A percentile compares a stretch with the other conserved stretches of the same genome.
Evolutionary conservation across 2,113 vertebrate genomes (phyloP).

Genomic region (Campylorhamphus procurvoides): DNA sequence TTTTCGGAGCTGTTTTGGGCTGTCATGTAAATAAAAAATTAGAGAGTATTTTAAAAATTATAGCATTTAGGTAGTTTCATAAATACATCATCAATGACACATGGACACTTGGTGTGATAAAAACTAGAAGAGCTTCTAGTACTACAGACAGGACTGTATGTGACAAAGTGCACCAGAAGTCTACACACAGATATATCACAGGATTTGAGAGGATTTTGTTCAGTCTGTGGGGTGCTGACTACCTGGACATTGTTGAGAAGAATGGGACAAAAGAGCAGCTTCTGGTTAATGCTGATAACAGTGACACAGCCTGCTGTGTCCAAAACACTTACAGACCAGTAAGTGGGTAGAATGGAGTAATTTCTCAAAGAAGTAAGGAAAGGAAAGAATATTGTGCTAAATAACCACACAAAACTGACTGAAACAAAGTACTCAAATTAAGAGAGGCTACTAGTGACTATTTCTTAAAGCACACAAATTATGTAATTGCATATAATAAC

Average conservation of each 20-base stretch:
- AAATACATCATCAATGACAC: background rate
- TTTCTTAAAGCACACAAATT: background rate
- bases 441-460: background rate
- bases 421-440: background rate
- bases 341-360: background rate
- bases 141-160: background rate
- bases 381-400: background rate
- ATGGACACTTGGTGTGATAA: background rate
- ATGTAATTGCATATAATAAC: background rate
- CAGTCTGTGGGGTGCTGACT: background rate
- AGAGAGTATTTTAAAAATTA: background rate
- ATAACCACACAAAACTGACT: background rate
- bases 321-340: background rate
- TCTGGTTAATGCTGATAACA: background rate
- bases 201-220: background rate
- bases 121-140: background rate
- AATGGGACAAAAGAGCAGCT: background rate
- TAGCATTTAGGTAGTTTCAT: background rate
- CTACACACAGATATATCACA: background rate
- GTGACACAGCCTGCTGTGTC: accelerated
- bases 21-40: conserved; percentile 64
- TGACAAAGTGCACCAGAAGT: background rate
- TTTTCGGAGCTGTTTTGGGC: conserved; percentile 72
- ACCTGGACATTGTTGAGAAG: background rate
- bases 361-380: background rate